Percentiles rank a stretch among this genome's conserved stretches.
These are phyloP conservation scores for Catharus bicknelli DNA, from an alignment of 2,113 vertebrate species.

Conservation along the genomic window DNA sequence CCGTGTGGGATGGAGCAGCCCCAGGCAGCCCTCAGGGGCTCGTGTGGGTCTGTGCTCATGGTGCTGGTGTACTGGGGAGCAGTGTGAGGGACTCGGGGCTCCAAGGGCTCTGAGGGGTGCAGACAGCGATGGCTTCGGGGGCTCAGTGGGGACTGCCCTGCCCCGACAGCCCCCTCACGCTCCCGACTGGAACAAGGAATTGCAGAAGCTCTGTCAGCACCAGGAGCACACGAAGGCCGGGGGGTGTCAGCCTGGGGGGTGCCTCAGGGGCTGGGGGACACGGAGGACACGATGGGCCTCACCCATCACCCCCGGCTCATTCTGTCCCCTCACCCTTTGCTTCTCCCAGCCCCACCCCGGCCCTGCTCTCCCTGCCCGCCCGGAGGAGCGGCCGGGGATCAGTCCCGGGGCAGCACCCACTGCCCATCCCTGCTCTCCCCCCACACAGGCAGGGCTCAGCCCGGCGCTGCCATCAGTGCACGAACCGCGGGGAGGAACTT, in stretches of 20 bases:
- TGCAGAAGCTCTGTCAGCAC: background rate
- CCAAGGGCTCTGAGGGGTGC: background rate
- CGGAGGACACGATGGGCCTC: fast-evolving
- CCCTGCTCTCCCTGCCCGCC: background rate
- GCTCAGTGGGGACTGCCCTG: background rate
- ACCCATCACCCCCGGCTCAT: fast-evolving
- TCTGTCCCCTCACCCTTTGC: fast-evolving
- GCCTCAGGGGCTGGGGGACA: background rate
- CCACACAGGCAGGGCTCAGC: fast-evolving
- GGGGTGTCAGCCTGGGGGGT: fast-evolving
- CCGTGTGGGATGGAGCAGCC: fast-evolving
- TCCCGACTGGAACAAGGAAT: background rate
- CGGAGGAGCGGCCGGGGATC: background rate
- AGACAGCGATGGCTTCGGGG: fast-evolving
- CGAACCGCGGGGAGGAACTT: background rate
- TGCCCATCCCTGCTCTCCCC: fast-evolving
- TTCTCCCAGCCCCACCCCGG: background rate
- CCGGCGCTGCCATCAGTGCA: background rate
- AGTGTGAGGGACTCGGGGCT: fast-evolving
- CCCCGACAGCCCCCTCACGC: fast-evolving
- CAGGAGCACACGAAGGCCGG: too few relatives aligned
- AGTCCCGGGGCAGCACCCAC: fast-evolving
- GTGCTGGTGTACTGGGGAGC: fast-evolving
- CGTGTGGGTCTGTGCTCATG: background rate
- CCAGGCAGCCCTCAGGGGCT: fast-evolving